phyloP scores from a whole-genome alignment of 92 coral and sea anemone species.

The Paragorgia papillata region DNA sequence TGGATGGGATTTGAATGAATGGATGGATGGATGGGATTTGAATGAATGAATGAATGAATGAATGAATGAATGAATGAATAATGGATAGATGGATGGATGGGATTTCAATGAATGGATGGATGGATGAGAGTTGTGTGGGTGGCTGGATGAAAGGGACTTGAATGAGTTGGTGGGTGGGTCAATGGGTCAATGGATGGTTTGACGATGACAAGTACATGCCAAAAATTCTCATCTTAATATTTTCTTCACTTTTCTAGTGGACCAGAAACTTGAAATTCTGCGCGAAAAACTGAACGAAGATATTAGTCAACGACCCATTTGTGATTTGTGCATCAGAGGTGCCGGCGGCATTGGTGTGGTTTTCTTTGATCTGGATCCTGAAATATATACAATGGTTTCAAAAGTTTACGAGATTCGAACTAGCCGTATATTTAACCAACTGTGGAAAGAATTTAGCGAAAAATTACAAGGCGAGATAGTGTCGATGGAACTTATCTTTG shows the following conservation, averaged over 20 bases:
- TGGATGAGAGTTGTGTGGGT: no score
- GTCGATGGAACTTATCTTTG: slow-evolving; percentile 50
- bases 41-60: no score
- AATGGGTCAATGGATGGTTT: no score
- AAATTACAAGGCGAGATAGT: slow-evolving; percentile 33
- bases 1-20: no score
- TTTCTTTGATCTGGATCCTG: slow-evolving; percentile 64
- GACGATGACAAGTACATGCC: no score
- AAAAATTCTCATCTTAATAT: no score
- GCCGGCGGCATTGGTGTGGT: slow-evolving; percentile 33
- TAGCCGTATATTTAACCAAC: slow-evolving; percentile 57
- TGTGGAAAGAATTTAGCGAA: slow-evolving; percentile 63
- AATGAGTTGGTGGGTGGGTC: no score
- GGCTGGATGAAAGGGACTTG: no score
- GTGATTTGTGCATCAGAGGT: not conserved
- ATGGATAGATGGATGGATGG: no score
- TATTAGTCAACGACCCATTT: not conserved
- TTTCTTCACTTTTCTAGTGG: slow-evolving; percentile 21
- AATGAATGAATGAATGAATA: no score
- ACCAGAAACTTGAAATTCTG: not conserved
- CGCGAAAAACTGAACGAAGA: not conserved
- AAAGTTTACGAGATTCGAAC: slow-evolving; percentile 46
- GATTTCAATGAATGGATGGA: no score
- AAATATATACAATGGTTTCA: slow-evolving; percentile 49
- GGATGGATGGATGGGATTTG: no score